These are phyloP conservation scores for Oscheius sp. DNA, from an alignment of 1,140 invertebrate species.

Conservation along the genomic window DNA sequence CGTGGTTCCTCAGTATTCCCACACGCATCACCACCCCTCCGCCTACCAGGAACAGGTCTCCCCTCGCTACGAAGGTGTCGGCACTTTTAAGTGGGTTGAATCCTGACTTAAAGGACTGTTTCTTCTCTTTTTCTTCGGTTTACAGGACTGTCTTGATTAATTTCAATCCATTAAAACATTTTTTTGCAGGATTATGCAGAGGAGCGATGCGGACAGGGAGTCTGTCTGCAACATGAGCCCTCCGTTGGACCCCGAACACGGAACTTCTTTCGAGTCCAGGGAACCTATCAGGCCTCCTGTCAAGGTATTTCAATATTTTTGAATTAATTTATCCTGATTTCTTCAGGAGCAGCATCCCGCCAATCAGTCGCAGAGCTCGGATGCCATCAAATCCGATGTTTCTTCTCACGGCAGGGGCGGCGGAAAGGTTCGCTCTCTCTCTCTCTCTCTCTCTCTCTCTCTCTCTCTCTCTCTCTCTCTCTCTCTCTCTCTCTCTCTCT, in stretches of 20 bases:
- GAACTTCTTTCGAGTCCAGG: neutral
- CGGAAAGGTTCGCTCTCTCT: neutral
- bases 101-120: neutral
- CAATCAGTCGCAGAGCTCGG: neutral
- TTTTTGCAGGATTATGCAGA: neutral
- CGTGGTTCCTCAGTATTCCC: no score
- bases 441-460: neutral
- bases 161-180: neutral
- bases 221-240: neutral
- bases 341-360: neutral
- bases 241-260: neutral
- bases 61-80: neutral
- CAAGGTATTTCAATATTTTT: neutral
- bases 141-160: neutral
- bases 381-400: neutral
- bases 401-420: neutral
- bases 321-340: neutral
- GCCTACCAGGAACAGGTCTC: no score
- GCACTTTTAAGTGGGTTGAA: neutral
- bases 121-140: neutral
- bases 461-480: no score
- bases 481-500: no score
- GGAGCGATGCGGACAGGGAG: neutral
- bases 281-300: neutral
- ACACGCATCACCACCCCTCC: no score